phyloP scores from a whole-genome alignment of 2,113 vertebrate genomes.

The Etia nguti region DNA sequence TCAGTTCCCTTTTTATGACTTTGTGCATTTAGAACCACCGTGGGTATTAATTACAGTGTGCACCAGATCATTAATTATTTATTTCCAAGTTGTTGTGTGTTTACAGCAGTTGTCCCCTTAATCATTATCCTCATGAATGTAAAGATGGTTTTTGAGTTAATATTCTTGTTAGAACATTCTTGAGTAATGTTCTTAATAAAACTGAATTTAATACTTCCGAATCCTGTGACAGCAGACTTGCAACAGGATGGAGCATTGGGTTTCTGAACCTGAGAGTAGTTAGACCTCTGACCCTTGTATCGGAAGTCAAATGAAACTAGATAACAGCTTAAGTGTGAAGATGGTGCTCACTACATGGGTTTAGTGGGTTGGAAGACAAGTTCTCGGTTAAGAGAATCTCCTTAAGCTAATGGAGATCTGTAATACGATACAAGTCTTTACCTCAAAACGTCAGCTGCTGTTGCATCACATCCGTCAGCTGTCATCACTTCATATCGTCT shows the following conservation, averaged over 20 bases:
- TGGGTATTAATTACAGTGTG: conserved; percentile 12
- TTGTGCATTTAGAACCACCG: neutral
- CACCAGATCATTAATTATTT: neutral
- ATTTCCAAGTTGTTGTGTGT: neutral
- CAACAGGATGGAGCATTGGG: neutral
- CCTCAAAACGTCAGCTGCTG: conserved; percentile 14
- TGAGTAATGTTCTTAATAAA: neutral
- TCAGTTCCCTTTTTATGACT: neutral
- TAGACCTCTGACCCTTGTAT: neutral
- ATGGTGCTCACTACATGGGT: neutral
- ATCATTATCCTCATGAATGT: neutral
- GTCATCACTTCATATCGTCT: conserved; percentile 16
- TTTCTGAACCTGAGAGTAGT: neutral
- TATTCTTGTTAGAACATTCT: neutral
- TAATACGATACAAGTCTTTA: conserved; percentile 23
- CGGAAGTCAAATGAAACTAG: conserved; percentile 31
- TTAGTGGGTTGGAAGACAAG: neutral
- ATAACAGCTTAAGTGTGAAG: conserved; percentile 24
- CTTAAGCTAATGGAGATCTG: conserved; percentile 12
- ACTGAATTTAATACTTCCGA: neutral
- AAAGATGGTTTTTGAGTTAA: neutral
- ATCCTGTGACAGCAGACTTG: neutral
- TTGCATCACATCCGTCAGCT: conserved; percentile 29
- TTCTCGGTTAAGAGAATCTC: neutral
- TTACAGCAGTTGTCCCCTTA: neutral